A percentile compares a stretch with the other conserved stretches of the same genome.
Conservation (phyloP, 2,797 vertebrate species). For the Heterohyrax brucei region DNA sequence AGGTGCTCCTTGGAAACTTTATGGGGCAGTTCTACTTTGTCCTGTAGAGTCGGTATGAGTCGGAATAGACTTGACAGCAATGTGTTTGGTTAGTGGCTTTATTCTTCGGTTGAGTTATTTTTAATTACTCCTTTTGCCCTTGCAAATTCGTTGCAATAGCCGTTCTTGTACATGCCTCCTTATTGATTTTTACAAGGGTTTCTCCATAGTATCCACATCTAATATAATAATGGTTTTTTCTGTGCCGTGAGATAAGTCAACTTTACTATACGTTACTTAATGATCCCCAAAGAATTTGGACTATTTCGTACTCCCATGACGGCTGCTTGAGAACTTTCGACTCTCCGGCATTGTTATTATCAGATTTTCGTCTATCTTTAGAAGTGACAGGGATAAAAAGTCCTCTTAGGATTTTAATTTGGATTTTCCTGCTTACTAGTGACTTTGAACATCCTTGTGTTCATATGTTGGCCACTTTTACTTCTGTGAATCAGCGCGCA, state of each 20-base stretch:
- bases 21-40: too few species aligned
- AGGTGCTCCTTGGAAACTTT: too few species aligned
- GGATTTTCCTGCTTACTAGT: neutral
- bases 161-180: neutral
- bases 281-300: neutral
- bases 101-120: neutral
- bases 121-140: neutral
- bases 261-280: neutral
- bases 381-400: neutral
- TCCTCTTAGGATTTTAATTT: neutral
- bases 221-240: neutral
- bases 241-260: neutral
- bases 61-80: too few species aligned
- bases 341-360: neutral
- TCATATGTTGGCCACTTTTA: neutral
- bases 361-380: constrained; percentile 32
- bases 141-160: neutral
- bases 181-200: neutral
- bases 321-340: neutral
- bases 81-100: too few species aligned
- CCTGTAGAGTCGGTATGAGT: too few species aligned
- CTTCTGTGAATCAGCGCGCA: neutral
- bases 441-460: neutral
- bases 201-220: neutral
- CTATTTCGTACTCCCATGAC: neutral